Conservation (phyloP, 2,113 vertebrate species). For the Anguilla rostrata region DNA sequence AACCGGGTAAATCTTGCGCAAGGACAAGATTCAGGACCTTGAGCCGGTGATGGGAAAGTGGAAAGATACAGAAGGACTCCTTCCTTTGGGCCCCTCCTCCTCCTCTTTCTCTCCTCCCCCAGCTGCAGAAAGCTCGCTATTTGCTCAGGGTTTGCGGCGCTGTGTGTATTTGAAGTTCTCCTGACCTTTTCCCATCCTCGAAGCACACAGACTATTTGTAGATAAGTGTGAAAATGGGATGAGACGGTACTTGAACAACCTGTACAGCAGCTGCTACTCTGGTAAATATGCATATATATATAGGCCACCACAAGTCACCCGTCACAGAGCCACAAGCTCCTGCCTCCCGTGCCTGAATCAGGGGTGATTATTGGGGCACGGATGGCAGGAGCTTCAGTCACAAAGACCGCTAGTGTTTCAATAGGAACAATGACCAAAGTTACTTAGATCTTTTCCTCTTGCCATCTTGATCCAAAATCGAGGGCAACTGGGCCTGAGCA, state of each 20-base stretch:
- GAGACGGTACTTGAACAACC: background rate
- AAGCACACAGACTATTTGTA: background rate
- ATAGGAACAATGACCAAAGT: no score
- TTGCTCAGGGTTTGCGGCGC: background rate
- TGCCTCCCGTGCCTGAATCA: no score
- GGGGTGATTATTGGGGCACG: no score
- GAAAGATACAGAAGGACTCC: slow-evolving; percentile 2
- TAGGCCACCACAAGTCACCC: no score
- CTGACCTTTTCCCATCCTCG: background rate
- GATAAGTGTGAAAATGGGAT: background rate
- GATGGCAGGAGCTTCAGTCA: no score
- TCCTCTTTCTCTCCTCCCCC: background rate
- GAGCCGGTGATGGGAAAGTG: background rate
- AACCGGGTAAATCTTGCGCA: no score
- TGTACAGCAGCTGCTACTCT: background rate
- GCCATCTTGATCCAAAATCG: no score
- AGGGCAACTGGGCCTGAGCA: no score
- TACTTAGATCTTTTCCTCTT: no score
- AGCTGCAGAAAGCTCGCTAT: slow-evolving; percentile 12
- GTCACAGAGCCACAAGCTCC: no score
- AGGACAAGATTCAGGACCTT: background rate
- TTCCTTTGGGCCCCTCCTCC: background rate
- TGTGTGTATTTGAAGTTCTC: background rate
- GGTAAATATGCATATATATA: background rate
- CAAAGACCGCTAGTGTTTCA: no score